Conservation (phyloP, 2,888 invertebrate species). For the Ennomos erosarius region DNA sequence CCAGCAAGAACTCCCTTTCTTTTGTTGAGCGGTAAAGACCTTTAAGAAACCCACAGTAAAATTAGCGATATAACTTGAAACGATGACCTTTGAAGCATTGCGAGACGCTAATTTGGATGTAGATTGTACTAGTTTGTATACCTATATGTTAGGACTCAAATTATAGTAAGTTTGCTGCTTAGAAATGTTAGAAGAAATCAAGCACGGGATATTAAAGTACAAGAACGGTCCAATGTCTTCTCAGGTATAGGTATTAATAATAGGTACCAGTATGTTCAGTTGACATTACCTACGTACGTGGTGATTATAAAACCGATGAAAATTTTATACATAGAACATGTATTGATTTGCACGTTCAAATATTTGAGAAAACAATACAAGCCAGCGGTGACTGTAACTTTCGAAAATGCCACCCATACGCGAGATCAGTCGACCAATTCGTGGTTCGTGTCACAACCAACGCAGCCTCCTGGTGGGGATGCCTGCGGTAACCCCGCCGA, state of each 20-base stretch:
- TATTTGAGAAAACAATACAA: conserved; percentile 16
- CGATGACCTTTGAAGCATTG: conserved; percentile 28
- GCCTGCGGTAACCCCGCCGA: conserved; percentile 55
- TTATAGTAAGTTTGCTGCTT: not conserved
- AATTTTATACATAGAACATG: not conserved
- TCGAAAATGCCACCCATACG: conserved; percentile 46
- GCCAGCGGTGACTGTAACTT: conserved; percentile 36
- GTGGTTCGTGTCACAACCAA: conserved; percentile 29
- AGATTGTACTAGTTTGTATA: conserved; percentile 11
- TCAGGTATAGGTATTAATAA: too few relatives aligned
- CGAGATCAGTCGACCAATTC: conserved; percentile 36
- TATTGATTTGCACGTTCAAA: conserved; percentile 9
- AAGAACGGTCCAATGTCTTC: too few relatives aligned
- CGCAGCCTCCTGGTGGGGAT: conserved; percentile 29
- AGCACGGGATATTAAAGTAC: too few relatives aligned
- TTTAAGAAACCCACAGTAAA: conserved; percentile 19
- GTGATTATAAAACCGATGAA: not conserved
- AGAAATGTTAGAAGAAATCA: too few relatives aligned
- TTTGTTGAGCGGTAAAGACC: conserved; percentile 4
- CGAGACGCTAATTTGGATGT: conserved; percentile 29
- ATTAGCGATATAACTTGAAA: conserved; percentile 25
- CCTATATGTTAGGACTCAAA: conserved; percentile 5
- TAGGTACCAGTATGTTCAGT: too few relatives aligned
- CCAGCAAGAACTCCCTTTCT: too few relatives aligned
- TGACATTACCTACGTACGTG: too few relatives aligned